These are phyloP conservation scores for Spisula subtruncata DNA, from an alignment of 2,888 invertebrate species.

Conservation along the genomic window DNA sequence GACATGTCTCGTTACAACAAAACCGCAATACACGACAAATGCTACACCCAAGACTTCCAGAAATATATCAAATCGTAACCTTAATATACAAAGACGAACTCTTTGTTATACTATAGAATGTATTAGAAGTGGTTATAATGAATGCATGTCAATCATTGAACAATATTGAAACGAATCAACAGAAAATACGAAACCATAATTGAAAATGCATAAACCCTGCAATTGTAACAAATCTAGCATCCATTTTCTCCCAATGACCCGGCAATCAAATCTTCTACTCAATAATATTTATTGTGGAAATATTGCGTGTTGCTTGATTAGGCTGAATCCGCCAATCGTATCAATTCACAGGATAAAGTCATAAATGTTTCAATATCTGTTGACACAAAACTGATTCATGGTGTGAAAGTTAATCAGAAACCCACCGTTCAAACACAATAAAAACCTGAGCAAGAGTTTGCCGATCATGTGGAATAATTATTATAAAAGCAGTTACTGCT, in stretches of 20 bases:
- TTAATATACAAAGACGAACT: too few relatives aligned
- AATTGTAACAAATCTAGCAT: neutral
- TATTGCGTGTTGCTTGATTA: neutral
- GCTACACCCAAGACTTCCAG: too few relatives aligned
- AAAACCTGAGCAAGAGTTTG: neutral
- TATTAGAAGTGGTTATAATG: neutral
- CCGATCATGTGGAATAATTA: neutral
- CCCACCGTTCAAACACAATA: constrained; percentile 18
- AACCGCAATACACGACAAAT: too few relatives aligned
- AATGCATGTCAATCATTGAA: neutral
- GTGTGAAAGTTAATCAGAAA: constrained; percentile 19
- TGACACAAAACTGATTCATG: constrained; percentile 29
- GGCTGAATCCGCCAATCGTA: neutral
- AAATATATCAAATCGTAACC: too few relatives aligned
- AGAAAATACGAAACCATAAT: neutral
- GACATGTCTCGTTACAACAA: too few relatives aligned
- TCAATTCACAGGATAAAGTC: neutral
- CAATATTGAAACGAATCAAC: neutral
- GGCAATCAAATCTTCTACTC: neutral
- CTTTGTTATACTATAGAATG: neutral
- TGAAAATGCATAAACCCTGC: neutral
- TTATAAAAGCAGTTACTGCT: constrained; percentile 4
- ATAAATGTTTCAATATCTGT: constrained; percentile 31
- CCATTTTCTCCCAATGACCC: neutral
- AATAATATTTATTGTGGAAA: constrained; percentile 24